Evolutionary conservation across 2,888 invertebrate species (phyloP), one percentile per base, ranked within the genome.

Genomic region (Xestoiulus laeticollis): DNA sequence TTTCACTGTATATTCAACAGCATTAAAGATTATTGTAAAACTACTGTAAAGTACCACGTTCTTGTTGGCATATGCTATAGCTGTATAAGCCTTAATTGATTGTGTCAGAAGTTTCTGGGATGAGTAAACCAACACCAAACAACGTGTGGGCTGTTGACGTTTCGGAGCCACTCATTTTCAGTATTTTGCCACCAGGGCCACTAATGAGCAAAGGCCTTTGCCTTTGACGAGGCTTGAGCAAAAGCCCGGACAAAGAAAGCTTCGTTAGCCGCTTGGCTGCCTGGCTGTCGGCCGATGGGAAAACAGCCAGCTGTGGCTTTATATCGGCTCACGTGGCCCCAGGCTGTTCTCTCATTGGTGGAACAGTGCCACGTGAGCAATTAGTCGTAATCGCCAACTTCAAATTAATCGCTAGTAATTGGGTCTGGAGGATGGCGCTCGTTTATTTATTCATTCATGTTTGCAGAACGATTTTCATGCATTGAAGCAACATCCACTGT

Each of bases 261-360:
- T 85, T 85, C 85, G 26, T 85, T 85, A 85, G 22, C 44, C 85
- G 85, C 85, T 85, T 85, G 38, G 22, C 44, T 44, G 85, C 85
- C 22, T 5, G 85, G 83, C 83, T 83, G 83, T 32, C 32, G n/a
- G 14, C 14, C 38, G 38, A 85, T 85, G 85, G 44, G 85, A 85
- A 85, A 85, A 38, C 22, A 32, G 44, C 85, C 38, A 85, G 85
- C 85, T 85, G 85, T 8, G 44, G 10, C 22, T 4, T n/a, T n/a
- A n/a, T 38, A 33, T 85, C 8, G 26, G 85, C 38, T 85, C 85
- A 85, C 38, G 85, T 85, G 85, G 14, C 26, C 22, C 3, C 22
- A 5, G 6, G 33, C 33, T 32, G 85, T 8, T 1, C 1, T 14
- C 44, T 33, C 85, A 85, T 85, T 85, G 85, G 85, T 19, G 22